Base-by-base conservation (phyloP, 2,888 invertebrate genomes). In the Cyaniris semiargus region DNA sequence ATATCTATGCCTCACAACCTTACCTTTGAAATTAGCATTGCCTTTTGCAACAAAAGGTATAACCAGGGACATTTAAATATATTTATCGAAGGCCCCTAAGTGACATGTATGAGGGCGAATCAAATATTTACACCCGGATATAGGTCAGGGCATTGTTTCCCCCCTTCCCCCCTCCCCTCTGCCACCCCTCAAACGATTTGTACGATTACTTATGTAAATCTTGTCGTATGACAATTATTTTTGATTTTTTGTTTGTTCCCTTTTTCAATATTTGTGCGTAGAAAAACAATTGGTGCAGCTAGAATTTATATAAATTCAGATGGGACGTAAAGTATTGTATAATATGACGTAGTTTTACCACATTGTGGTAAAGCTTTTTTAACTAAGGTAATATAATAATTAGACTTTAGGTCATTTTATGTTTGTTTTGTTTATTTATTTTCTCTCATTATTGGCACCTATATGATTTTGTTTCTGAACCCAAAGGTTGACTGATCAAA, bases 71-170 rank as follows among this genome's bases (percentile, higher is more conserved):
- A 18, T 53, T 74, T 53, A 74, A 74, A 71, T 76, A 71, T 71
- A 56, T 71, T 31, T 76, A 71, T 53, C 76, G 70, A 76, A 70
- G 71, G 56, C 44, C 34, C 76, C 34, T 76, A 34, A 56, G 70
- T 71, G 76, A 76, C 76, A 76, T 56, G 71, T 71, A 76, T 66
- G 48, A 76, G 70, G 34, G 71, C 56, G 48, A 79, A 85, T 85
- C 80, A 85, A 85, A 85, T 85, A 85, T 85, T 85, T 82, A 85
- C 78, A 23, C 66, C 78, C 78, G 79, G 77, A 79, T 81, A 80
- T 79, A 80, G 80, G 81, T 78, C 80, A 80, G 80, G 70, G 34
- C 71, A 38, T 71, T 71, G 71, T 71, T n/a, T 38, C 38, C 8
- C 70, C 13, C 5, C 18, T 34, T n/a, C 70, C 34, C 53, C 71